phyloP scores from a whole-genome alignment of 1,140 invertebrate genomes.

The Drosophila mauritiana region DNA sequence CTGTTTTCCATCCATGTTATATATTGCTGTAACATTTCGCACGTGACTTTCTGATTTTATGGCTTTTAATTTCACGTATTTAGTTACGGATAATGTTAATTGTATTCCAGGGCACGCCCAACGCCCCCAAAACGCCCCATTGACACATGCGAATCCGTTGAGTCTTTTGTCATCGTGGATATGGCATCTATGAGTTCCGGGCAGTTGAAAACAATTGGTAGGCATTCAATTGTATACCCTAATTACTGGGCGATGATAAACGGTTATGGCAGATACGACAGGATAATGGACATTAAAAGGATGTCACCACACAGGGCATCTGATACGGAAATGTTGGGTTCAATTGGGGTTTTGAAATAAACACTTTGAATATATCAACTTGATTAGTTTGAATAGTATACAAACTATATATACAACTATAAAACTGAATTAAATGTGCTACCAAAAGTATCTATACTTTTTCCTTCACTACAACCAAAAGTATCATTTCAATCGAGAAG shows the following conservation, averaged over 20 bases:
- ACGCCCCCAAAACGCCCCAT: neutral
- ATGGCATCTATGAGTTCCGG: neutral
- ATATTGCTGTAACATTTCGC: conserved; percentile 76
- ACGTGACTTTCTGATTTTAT: conserved; percentile 82
- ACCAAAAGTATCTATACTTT: too few relatives aligned
- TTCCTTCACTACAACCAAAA: too few relatives aligned
- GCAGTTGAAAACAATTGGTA: conserved; percentile 21
- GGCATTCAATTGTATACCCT: conserved; percentile 22
- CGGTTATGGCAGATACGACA: conserved; percentile 6
- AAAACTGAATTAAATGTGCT: too few relatives aligned
- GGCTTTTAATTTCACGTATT: conserved; percentile 82
- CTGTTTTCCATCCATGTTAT: conserved; percentile 44
- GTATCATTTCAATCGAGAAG: too few relatives aligned
- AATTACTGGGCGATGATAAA: conserved; percentile 29
- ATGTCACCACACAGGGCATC: neutral
- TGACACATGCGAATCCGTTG: conserved; percentile 22
- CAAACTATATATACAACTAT: too few relatives aligned
- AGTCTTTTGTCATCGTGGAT: conserved; percentile 27
- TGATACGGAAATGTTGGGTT: neutral
- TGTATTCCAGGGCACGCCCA: conserved; percentile 52
- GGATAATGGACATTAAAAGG: conserved; percentile 1
- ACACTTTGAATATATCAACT: too few relatives aligned
- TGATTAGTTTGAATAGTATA: too few relatives aligned
- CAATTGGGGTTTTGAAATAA: too few relatives aligned
- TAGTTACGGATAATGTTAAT: conserved; percentile 81